Conservation (phyloP, 1,140 invertebrate genomes). For the Atopsyche davidsoni region DNA sequence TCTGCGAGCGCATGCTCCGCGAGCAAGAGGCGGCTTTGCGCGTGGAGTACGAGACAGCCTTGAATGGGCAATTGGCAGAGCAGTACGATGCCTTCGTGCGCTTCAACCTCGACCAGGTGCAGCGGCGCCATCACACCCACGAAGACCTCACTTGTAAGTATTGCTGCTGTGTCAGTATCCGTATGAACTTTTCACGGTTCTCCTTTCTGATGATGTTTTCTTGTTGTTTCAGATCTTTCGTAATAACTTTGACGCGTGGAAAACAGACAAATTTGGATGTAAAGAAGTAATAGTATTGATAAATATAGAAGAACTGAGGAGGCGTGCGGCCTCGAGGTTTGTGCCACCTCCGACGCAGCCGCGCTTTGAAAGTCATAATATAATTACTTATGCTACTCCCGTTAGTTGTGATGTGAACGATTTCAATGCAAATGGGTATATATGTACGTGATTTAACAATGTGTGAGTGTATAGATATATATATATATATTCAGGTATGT, state of each 20-base stretch:
- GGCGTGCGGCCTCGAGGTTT: not conserved
- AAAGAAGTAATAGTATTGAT: not conserved
- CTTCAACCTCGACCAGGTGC: conserved; percentile 95
- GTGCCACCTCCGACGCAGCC: conserved; percentile 5
- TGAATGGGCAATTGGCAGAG: conserved; percentile 87
- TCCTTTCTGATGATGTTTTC: not conserved
- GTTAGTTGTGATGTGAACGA: conserved; percentile 16
- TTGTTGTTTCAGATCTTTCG: conserved; percentile 25
- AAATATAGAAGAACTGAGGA: conserved; percentile 3
- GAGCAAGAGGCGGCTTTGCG: conserved; percentile 87
- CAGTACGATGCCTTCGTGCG: conserved; percentile 97
- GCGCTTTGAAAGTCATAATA: conserved; percentile 21
- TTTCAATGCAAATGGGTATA: conserved; percentile 7
- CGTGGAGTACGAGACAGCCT: conserved; percentile 88
- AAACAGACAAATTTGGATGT: conserved; percentile 4
- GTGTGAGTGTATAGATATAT: conserved; percentile 5
- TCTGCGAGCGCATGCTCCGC: conserved; percentile 91
- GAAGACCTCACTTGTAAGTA: conserved; percentile 29
- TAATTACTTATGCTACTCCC: conserved; percentile 13
- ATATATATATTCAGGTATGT: conserved; percentile 9
- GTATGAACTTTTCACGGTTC: not conserved
- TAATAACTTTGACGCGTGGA: conserved; percentile 20
- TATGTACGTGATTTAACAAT: conserved; percentile 6
- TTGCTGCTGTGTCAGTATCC: not conserved
- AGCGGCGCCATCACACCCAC: conserved; percentile 73